Conservation (phyloP, 2,113 vertebrate genomes). For the Trematocara nigrifrons region DNA sequence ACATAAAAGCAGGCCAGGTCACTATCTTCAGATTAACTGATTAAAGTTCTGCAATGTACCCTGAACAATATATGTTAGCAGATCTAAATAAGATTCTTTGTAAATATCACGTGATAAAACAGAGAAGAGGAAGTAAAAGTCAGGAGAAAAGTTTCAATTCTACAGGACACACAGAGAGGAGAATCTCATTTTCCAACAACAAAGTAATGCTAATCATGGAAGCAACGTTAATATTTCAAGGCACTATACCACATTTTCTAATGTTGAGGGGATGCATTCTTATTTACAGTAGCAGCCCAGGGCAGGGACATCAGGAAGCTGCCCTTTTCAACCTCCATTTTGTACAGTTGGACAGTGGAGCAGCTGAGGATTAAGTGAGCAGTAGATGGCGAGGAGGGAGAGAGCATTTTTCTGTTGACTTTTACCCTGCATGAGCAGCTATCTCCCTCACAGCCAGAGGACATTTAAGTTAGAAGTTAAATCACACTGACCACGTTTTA, state of each 20-base stretch:
- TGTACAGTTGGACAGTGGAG: conserved; percentile 29
- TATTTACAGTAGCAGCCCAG: conserved; percentile 42
- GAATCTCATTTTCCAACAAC: not conserved
- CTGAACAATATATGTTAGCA: not conserved
- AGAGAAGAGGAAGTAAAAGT: not conserved
- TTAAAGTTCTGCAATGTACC: not conserved
- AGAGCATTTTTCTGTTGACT: conserved; percentile 5
- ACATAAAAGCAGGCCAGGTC: not conserved
- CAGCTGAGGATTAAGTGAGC: conserved; percentile 34
- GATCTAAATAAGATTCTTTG: not conserved
- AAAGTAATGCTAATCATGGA: not conserved
- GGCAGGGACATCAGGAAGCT: conserved; percentile 29
- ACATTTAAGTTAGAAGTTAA: not conserved
- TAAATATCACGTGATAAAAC: not conserved
- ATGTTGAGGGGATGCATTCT: not conserved
- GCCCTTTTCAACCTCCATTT: conserved; percentile 50
- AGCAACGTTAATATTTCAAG: not conserved
- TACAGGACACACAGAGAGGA: not conserved
- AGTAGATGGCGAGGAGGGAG: not conserved
- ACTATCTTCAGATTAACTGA: not conserved
- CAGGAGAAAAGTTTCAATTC: not conserved
- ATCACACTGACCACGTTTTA: not conserved
- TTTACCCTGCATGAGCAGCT: not conserved
- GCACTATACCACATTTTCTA: not conserved
- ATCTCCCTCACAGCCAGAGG: not conserved